phyloP scores from a whole-genome alignment of 2,888 invertebrate genomes.

The Dusona sp. region DNA sequence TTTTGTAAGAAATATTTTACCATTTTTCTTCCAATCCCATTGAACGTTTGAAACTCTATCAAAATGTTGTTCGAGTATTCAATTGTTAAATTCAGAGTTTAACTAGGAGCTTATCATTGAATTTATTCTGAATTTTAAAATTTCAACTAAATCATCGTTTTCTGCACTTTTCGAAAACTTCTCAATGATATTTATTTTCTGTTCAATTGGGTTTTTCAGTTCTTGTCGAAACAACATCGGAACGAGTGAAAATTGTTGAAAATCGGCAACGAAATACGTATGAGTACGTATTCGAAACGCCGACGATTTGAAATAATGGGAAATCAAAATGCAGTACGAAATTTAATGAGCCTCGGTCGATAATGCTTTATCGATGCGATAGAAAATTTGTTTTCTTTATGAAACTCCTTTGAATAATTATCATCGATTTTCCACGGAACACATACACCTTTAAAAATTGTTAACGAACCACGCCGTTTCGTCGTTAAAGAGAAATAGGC shows the following conservation, averaged over 20 bases:
- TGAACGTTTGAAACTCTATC: background rate
- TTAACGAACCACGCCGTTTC: background rate
- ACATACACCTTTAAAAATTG: slow-evolving; percentile 7
- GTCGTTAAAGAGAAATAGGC: background rate
- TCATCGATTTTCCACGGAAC: slow-evolving; percentile 11
- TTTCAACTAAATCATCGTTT: background rate
- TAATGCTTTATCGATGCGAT: slow-evolving; percentile 22
- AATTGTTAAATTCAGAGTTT: background rate
- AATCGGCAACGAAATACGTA: background rate
- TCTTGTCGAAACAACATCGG: background rate
- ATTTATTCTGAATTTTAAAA: background rate
- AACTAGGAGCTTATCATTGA: background rate
- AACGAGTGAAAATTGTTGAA: background rate
- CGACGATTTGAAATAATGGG: background rate
- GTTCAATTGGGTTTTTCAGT: background rate
- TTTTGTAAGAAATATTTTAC: background rate
- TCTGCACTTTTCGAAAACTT: background rate
- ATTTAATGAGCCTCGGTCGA: slow-evolving; percentile 28
- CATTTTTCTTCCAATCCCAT: background rate
- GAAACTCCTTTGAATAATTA: background rate
- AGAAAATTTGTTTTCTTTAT: background rate
- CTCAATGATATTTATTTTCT: background rate
- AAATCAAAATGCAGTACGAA: background rate
- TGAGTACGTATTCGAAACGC: background rate
- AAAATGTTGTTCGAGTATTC: background rate